Conservation (phyloP, 1,140 invertebrate species). For the Drosophila trapezifrons region DNA sequence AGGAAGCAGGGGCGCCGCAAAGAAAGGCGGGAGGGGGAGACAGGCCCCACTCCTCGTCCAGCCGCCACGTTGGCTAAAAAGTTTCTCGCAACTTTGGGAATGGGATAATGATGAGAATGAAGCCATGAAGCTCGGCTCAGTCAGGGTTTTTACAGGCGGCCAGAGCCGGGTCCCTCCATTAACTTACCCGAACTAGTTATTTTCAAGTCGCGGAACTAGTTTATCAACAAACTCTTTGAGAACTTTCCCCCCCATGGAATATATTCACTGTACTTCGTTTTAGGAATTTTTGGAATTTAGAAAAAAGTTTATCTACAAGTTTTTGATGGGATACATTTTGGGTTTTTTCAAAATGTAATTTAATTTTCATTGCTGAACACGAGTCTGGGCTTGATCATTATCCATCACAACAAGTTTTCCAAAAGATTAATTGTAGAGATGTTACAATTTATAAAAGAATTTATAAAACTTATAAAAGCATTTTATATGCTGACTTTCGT, state of each 20-base stretch:
- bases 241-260: constrained; percentile 18
- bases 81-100: constrained; percentile 45
- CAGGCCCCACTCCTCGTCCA: background rate
- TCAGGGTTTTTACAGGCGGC: constrained; percentile 17
- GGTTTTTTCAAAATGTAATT: too few species aligned
- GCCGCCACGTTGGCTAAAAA: constrained; percentile 50
- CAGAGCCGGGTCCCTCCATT: constrained; percentile 9
- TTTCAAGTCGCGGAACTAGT: constrained; percentile 47
- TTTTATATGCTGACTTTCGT: too few species aligned
- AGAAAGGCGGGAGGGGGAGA: too few species aligned
- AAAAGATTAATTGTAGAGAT: too few species aligned
- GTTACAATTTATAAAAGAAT: too few species aligned
- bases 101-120: constrained; percentile 53
- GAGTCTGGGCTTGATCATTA: too few species aligned
- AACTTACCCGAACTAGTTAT: constrained; percentile 46
- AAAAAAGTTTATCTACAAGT: background rate
- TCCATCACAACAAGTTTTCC: too few species aligned
- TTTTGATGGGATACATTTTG: too few species aligned
- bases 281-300: background rate
- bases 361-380: too few species aligned
- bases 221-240: constrained; percentile 38
- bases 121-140: constrained; percentile 32
- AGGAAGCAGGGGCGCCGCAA: background rate
- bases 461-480: too few species aligned
- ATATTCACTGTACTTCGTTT: constrained; percentile 15